Conservation (phyloP, 2,797 vertebrate species). For the Mionectes olivaceus region DNA sequence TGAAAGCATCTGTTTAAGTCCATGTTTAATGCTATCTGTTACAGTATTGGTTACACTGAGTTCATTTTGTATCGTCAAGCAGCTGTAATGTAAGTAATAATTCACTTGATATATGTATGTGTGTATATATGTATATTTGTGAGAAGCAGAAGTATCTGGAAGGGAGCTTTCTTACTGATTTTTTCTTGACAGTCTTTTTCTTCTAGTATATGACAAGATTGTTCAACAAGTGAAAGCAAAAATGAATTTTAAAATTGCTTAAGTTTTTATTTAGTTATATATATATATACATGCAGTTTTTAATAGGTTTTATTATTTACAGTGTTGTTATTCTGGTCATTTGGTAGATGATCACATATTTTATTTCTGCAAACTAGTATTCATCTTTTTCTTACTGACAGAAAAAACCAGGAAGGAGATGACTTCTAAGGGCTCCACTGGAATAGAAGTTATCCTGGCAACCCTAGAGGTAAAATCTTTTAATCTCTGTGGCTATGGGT, state of each 20-base stretch:
- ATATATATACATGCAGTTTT: not conserved
- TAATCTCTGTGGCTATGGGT: not conserved
- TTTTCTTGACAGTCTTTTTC: not conserved
- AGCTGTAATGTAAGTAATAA: not conserved
- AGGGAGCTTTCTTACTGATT: not conserved
- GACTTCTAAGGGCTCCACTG: conserved; percentile 93
- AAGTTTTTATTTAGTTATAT: not conserved
- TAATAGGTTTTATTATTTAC: not conserved
- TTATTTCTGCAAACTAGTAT: not conserved
- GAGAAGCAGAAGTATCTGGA: not conserved
- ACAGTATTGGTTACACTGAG: not conserved
- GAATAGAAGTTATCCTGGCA: conserved; percentile 91
- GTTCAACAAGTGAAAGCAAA: not conserved
- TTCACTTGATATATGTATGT: not conserved
- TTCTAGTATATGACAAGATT: not conserved
- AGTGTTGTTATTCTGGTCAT: not conserved
- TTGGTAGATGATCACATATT: accelerated
- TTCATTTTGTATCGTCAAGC: not conserved
- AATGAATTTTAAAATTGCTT: not conserved
- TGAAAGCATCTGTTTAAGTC: not conserved
- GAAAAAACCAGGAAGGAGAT: conserved; percentile 97
- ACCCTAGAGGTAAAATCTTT: conserved; percentile 88
- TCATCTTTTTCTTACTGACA: conserved; percentile 74
- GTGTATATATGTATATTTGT: accelerated
- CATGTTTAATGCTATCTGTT: not conserved